Percentiles rank a stretch among this genome's conserved stretches.
phyloP scores from a whole-genome alignment of 2,113 vertebrate genomes.

The Nothobranchius furzeri region DNA sequence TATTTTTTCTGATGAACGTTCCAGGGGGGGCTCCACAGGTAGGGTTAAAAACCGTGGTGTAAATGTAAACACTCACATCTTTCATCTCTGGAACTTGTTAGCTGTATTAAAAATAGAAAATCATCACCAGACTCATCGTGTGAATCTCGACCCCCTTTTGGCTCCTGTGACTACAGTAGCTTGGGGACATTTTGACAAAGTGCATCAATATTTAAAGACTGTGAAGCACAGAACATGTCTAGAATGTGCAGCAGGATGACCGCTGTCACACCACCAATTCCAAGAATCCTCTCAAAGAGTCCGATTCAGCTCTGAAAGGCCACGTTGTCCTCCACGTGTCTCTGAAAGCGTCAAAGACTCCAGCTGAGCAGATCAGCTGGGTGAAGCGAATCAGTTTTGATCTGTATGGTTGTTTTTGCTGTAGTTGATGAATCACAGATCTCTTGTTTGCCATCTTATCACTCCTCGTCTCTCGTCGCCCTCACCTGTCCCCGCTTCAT shows the following conservation, averaged over 20 bases:
- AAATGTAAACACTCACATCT: neutral
- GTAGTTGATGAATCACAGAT: constrained; percentile 51
- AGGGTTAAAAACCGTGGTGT: no score
- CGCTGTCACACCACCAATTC: neutral
- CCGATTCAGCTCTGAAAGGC: constrained; percentile 33
- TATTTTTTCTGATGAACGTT: no score
- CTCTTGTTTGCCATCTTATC: constrained; percentile 39
- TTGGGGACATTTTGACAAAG: constrained; percentile 68
- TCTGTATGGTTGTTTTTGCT: constrained; percentile 18
- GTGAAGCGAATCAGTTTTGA: constrained; percentile 38
- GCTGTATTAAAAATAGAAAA: constrained; percentile 15
- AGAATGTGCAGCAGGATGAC: no score
- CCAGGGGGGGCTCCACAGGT: no score
- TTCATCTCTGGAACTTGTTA: neutral
- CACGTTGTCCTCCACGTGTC: constrained; percentile 24
- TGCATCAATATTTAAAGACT: constrained; percentile 72
- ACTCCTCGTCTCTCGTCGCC: neutral
- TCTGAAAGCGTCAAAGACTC: constrained; percentile 21
- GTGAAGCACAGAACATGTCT: constrained; percentile 18
- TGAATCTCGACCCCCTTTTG: constrained; percentile 62
- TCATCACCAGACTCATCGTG: constrained; percentile 21
- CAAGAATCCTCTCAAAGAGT: constrained; percentile 36
- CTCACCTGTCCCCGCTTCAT: constrained; percentile 15
- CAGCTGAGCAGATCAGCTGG: constrained; percentile 14
- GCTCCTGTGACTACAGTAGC: constrained; percentile 63